Percentiles rank a stretch among this genome's conserved stretches.
Evolutionary conservation across 1,140 invertebrate species (phyloP).

Genomic region (Anastatus disparis): DNA sequence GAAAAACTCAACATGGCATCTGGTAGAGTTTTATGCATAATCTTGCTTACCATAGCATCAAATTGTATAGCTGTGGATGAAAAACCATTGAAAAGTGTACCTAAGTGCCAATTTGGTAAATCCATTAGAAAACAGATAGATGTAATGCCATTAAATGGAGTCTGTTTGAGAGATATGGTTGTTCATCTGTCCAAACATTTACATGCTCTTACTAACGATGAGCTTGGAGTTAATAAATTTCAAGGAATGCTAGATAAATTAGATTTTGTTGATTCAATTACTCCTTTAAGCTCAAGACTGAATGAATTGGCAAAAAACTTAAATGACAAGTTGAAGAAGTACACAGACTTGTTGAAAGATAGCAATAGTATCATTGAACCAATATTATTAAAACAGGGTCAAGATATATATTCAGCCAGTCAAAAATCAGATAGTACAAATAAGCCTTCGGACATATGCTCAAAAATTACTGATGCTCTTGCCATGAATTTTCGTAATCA

Average conservation of each 20-base stretch:
- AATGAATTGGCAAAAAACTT: conserved; percentile 54
- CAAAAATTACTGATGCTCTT: conserved; percentile 54
- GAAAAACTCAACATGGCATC: conserved; percentile 15
- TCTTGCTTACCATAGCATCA: neutral
- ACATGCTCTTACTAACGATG: conserved; percentile 55
- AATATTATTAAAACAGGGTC: conserved; percentile 49
- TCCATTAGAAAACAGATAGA: conserved; percentile 59
- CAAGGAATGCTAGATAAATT: conserved; percentile 58
- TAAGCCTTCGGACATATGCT: conserved; percentile 55
- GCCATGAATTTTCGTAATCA: conserved; percentile 51
- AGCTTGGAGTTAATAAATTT: conserved; percentile 59
- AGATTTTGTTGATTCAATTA: conserved; percentile 53
- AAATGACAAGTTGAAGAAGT: conserved; percentile 54
- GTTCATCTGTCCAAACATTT: conserved; percentile 55
- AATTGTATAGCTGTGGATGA: conserved; percentile 13
- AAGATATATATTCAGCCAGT: conserved; percentile 39
- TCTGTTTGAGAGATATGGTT: conserved; percentile 60
- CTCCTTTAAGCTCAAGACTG: conserved; percentile 48
- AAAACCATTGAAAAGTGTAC: neutral
- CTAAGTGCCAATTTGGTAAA: conserved; percentile 57
- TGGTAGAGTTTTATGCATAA: neutral
- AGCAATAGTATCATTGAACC: conserved; percentile 54
- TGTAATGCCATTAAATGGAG: conserved; percentile 56
- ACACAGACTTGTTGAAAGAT: conserved; percentile 51
- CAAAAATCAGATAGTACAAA: conserved; percentile 31